Percentiles rank a stretch among this genome's conserved stretches.
phyloP scores from a whole-genome alignment of 2,797 vertebrate genomes.

The Knipowitschia caucasica region DNA sequence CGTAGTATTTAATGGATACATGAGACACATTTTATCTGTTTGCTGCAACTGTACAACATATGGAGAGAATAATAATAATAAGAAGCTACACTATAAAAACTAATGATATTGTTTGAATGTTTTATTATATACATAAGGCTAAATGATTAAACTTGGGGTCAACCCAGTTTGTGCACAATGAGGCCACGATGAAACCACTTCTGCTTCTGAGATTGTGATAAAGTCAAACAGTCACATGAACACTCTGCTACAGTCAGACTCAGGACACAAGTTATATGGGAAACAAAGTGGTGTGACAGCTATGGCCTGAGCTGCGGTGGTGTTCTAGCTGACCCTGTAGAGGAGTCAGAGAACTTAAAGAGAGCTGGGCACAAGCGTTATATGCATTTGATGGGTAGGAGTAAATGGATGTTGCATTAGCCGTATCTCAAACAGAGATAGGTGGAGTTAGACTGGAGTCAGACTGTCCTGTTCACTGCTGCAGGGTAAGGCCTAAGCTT shows the following conservation, averaged over 20 bases:
- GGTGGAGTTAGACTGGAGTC: slow-evolving; percentile 53
- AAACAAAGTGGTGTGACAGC: slow-evolving; percentile 75
- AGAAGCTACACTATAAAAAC: slow-evolving; percentile 3
- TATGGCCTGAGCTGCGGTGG: slow-evolving; percentile 66
- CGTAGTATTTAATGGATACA: slow-evolving; percentile 41
- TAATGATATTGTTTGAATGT: slow-evolving; percentile 5
- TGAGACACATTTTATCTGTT: slow-evolving; percentile 27
- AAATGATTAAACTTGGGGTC: slow-evolving; percentile 28
- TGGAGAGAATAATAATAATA: slow-evolving; percentile 19
- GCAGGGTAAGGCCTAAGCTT: slow-evolving; percentile 67
- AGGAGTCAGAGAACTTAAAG: slow-evolving; percentile 49
- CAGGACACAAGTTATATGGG: slow-evolving; percentile 78
- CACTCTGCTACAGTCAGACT: slow-evolving; percentile 74
- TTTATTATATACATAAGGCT: neutral
- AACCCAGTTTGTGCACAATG: slow-evolving; percentile 27
- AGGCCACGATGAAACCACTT: slow-evolving; percentile 47
- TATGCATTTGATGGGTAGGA: slow-evolving; percentile 2
- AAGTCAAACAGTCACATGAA: slow-evolving; percentile 75
- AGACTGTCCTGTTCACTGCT: slow-evolving; percentile 60
- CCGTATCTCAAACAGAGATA: slow-evolving; percentile 28
- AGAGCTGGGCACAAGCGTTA: neutral
- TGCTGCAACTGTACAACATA: slow-evolving; percentile 39
- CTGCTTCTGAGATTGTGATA: slow-evolving; percentile 69
- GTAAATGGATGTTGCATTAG: slow-evolving; percentile 14
- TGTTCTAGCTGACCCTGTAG: slow-evolving; percentile 68